phyloP scores from a whole-genome alignment of 2,888 invertebrate species.

The Thera britannica region DNA sequence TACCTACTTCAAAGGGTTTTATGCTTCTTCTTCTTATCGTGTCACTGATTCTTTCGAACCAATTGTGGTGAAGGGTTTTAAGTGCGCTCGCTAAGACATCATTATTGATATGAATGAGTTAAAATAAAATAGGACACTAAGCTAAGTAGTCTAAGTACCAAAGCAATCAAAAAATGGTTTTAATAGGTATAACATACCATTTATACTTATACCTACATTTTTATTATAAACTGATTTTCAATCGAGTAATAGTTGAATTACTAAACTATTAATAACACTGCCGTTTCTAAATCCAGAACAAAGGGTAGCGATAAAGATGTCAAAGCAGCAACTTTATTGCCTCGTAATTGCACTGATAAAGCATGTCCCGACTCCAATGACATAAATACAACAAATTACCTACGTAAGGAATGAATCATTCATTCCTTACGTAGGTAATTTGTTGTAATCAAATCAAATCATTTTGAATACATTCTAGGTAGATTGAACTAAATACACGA shows the following conservation, averaged over 20 bases:
- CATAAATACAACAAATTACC: neutral
- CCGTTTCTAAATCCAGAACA: neutral
- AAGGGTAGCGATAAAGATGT: conserved; percentile 1
- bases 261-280: neutral
- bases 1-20: neutral
- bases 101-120: no score
- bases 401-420: conserved; percentile 1
- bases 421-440: no score
- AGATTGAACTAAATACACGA: neutral
- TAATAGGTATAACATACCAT: no score
- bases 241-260: neutral
- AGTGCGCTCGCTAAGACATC: no score
- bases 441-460: neutral
- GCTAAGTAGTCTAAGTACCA: no score
- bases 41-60: no score
- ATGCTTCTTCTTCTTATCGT: neutral
- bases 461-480: neutral
- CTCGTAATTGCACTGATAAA: conserved; percentile 7
- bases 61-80: no score
- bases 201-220: no score
- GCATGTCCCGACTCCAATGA: neutral
- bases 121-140: no score
- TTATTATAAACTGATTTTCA: no score
- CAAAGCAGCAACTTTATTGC: conserved; percentile 1
- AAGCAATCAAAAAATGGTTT: no score